phyloP scores from a whole-genome alignment of 2,797 vertebrate species.

The Tokudaia muenninki region DNA sequence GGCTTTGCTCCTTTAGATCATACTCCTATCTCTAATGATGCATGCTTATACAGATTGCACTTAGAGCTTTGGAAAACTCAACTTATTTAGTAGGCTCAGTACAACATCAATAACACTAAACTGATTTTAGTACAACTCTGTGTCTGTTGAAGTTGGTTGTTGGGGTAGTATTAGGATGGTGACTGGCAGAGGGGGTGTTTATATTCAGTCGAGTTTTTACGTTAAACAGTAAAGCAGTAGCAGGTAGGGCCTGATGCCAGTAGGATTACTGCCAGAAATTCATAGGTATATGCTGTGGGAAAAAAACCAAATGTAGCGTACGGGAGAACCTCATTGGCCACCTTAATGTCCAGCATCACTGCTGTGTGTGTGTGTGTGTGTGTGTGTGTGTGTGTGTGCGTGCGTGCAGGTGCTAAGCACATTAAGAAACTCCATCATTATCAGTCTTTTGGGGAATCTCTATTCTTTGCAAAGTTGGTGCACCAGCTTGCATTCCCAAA shows the following conservation, averaged over 20 bases:
- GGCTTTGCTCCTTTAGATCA: not conserved
- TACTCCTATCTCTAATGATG: slow-evolving; percentile 1
- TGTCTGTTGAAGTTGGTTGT: not conserved
- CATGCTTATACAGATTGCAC: not conserved
- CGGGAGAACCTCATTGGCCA: not conserved
- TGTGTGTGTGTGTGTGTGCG: not conserved
- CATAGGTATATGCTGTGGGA: slow-evolving; percentile 1
- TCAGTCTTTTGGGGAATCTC: not conserved
- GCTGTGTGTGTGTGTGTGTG: not conserved
- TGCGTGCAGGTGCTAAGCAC: not conserved
- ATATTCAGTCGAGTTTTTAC: slow-evolving; percentile 48
- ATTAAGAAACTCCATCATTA: not conserved
- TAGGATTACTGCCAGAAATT: slow-evolving; percentile 1
- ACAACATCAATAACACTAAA: slow-evolving; percentile 7
- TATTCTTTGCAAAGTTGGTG: not conserved
- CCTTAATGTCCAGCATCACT: not conserved
- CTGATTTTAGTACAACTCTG: not conserved
- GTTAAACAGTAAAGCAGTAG: slow-evolving; percentile 64
- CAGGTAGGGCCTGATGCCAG: slow-evolving; percentile 53
- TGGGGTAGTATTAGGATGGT: not conserved
- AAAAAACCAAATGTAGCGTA: not conserved
- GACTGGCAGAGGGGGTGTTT: not conserved
- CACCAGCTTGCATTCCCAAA: not conserved
- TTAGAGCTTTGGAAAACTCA: slow-evolving; percentile 39
- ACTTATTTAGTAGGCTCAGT: not conserved